Base-by-base conservation (phyloP, 2,113 vertebrate species). In the Harpagus bidentatus region DNA sequence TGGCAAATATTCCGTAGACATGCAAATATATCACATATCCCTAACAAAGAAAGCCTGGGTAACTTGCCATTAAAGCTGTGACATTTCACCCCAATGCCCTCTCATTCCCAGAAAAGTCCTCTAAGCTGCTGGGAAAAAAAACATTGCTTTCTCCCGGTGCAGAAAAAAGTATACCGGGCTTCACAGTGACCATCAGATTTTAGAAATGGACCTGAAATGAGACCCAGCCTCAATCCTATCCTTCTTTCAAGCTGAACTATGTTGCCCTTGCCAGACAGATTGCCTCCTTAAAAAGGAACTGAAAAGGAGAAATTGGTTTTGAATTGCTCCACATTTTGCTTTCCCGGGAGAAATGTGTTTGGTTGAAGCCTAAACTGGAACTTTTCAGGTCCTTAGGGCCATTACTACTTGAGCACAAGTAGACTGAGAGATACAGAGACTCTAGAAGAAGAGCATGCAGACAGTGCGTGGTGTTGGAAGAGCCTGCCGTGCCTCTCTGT, bases 11-110 rank as follows among this genome's bases (percentile, higher is more conserved):
- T 95, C 72, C 1, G 26, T 47, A 55, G 48, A 91, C 59, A 82
- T 50, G 73, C 45, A 95, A 93, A 96, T 90, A 86, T 38, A 95
- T 94, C 79, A 82, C 53, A 50, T 88, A 79, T 67, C 59, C 47
- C 50, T 74, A 72, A 93, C 55, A 90, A 90, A 93, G 87, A 72
- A 90, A 85, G 67, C 73, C 55, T 81, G 55, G 74, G 82, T 95
- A 95, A 87, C 42, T 94, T 90, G 74, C 73, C 42, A 56, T 90
- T 80, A 91, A 82, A 85, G 26, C 73, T 92, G 15, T 9, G 31
- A 81, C 78, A 66, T 92, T 93, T 92, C 55, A 90, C 55, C 73
- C 61, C 67, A 45, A 7, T 48, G 77, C 63, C 63, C 42, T 93
- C 67, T 85, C 53, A 87, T 89, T 80, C 53, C 53, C 62, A 88